A percentile compares a stretch with the other conserved stretches of the same genome.
Conservation (phyloP, 2,888 invertebrate genomes). For the Cyrtodaria siliqua region DNA sequence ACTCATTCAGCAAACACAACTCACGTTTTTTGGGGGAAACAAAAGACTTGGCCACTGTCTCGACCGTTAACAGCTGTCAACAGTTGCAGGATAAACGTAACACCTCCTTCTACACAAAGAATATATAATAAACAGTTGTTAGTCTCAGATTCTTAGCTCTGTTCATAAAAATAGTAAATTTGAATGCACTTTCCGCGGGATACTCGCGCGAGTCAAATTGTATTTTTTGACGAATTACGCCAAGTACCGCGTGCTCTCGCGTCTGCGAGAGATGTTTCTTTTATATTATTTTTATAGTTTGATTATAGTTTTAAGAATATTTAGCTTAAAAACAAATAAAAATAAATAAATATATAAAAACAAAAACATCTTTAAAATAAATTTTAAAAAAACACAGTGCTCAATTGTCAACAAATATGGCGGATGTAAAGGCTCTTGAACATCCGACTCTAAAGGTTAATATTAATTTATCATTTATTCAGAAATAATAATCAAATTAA, state of each 20-base stretch:
- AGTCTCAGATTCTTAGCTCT: no score
- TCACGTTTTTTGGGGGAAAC: no score
- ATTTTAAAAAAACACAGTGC: background rate
- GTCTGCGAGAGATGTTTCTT: slow-evolving; percentile 14
- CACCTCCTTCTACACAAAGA: no score
- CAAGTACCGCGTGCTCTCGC: slow-evolving; percentile 53
- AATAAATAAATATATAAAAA: background rate
- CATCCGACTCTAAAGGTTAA: slow-evolving; percentile 96
- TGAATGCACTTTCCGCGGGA: slow-evolving; percentile 13
- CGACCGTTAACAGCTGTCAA: no score
- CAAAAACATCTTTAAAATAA: background rate
- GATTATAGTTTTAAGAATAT: background rate
- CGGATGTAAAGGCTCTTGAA: slow-evolving; percentile 97
- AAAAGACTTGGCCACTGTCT: no score
- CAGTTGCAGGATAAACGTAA: no score
- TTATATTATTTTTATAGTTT: slow-evolving; percentile 12
- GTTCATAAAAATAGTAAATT: background rate
- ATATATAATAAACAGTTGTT: no score
- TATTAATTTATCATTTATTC: background rate
- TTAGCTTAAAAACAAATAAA: background rate
- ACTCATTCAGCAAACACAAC: no score
- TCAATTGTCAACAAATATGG: slow-evolving; percentile 88
- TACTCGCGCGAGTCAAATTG: slow-evolving; percentile 4
- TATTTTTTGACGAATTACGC: slow-evolving; percentile 23
- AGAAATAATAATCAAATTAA: no score